Conservation (phyloP, 2,113 vertebrate genomes). For the Pristiophorus japonicus region DNA sequence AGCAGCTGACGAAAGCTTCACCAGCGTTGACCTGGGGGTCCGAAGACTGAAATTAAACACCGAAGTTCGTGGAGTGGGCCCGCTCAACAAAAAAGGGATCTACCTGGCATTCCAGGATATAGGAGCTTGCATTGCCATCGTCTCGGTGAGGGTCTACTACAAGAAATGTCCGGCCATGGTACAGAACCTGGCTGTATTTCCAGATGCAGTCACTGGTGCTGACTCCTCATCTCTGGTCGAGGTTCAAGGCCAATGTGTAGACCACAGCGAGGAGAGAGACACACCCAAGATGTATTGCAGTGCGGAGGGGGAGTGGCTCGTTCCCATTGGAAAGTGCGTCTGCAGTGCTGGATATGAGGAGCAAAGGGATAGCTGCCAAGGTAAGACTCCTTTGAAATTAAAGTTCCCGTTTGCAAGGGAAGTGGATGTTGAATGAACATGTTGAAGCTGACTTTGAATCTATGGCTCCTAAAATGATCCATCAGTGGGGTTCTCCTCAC, state of each 20-base stretch:
- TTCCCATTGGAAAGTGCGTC: conserved; percentile 90
- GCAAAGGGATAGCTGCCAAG: conserved; percentile 75
- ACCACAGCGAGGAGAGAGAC: conserved; percentile 86
- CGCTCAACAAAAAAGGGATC: conserved; percentile 77
- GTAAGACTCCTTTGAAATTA: conserved; percentile 58
- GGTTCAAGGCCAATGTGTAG: conserved; percentile 84
- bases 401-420: neutral
- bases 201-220: conserved; percentile 82
- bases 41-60: conserved; percentile 89
- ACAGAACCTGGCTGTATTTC: conserved; percentile 85
- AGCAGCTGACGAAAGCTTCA: conserved; percentile 93
- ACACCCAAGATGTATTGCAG: conserved; percentile 99
- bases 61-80: conserved; percentile 82
- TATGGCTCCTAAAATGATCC: neutral
- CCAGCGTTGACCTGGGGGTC: conserved; percentile 82
- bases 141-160: conserved; percentile 87
- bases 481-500: neutral
- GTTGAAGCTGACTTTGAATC: neutral
- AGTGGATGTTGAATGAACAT: neutral
- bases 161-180: conserved; percentile 84
- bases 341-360: conserved; percentile 89
- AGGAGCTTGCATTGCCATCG: conserved; percentile 86
- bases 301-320: conserved; percentile 93
- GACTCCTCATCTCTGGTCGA: conserved; percentile 93
- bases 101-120: conserved; percentile 97